Evolutionary conservation across 2,113 vertebrate species (phyloP), one percentile per base, ranked within the genome.

Genomic region (Pelmatolapia mariae): DNA sequence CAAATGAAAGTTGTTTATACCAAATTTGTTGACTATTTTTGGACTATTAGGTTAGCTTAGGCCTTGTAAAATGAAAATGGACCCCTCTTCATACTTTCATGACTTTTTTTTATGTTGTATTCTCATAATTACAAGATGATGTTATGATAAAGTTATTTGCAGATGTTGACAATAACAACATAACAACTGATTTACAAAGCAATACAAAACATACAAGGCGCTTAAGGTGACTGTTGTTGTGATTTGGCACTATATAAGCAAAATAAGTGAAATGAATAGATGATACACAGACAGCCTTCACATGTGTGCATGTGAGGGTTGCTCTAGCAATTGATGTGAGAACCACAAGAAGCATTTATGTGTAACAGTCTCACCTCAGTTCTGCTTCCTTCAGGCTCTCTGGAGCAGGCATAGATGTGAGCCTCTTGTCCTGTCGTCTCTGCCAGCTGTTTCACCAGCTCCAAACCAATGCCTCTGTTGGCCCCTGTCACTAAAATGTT

Each of bases 401-500:
- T 89, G 84, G 91, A 94, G 87, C 90, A 54, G 82, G 91, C 93
- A 10, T 78, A 94, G 24, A 94, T 52, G 80, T 90, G 90, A 40
- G 57, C 5, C 2, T 19, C 38, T 19, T 12, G 10, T 8, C 38
- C 80, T 1, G 89, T 78, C 2, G 2, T 59, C 57, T 86, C 57
- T 5, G 86, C 89, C 57, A 94, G 86, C 47, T 91, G 89, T 45
- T 52, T 76, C 26, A 93, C 86, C 82, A 94, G 76, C 43, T 89
- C 90, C 87, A 94, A 10, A 15, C 91, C 93, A 4, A 94, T 91
- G 11, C 93, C 93, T 36, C 91, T 80, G 90, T 89, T 94, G 63
- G 81, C 15, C 16, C 93, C 93, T 3, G 90, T 94, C 84, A 94
- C 93, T 2, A 93, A 19, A 45, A 94, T 82, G 82, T 93, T 93